A percentile compares a stretch with the other conserved stretches of the same genome.
phyloP scores from a whole-genome alignment of 2,888 invertebrate species.

The Euzophera pinguis region DNA sequence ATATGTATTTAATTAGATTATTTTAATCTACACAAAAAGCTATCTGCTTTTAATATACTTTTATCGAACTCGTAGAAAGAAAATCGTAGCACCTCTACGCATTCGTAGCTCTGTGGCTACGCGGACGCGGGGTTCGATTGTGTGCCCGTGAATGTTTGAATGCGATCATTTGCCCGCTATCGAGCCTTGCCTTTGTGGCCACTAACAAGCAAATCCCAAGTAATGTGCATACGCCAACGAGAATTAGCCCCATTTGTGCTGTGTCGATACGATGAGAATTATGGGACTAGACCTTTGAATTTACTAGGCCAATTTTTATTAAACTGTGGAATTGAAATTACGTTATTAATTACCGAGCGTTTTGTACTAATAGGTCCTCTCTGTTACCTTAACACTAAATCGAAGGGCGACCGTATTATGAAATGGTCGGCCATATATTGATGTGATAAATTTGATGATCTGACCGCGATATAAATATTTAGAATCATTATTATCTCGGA shows the following conservation, averaged over 20 bases:
- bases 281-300: not conserved
- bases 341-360: too few relatives aligned
- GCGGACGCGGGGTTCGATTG: not conserved
- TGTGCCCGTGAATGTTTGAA: slow-evolving; percentile 44
- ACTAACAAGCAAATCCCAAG: slow-evolving; percentile 32
- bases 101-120: slow-evolving; percentile 16
- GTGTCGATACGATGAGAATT: not conserved
- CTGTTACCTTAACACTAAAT: too few relatives aligned
- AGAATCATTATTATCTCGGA: too few relatives aligned
- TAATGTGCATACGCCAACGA: slow-evolving; percentile 38
- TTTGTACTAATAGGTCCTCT: too few relatives aligned
- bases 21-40: too few relatives aligned
- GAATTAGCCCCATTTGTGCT: slow-evolving; percentile 16
- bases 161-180: slow-evolving; percentile 55
- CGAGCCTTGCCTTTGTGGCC: slow-evolving; percentile 42
- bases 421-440: too few relatives aligned
- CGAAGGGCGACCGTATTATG: too few relatives aligned
- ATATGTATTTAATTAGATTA: too few relatives aligned
- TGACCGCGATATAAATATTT: too few relatives aligned
- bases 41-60: too few relatives aligned
- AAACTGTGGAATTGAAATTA: not conserved
- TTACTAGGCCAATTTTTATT: not conserved
- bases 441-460: too few relatives aligned
- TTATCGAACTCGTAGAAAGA: too few relatives aligned
- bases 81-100: slow-evolving; percentile 3